Conservation (phyloP, 2,113 vertebrate species). For the Scopus umbretta region DNA sequence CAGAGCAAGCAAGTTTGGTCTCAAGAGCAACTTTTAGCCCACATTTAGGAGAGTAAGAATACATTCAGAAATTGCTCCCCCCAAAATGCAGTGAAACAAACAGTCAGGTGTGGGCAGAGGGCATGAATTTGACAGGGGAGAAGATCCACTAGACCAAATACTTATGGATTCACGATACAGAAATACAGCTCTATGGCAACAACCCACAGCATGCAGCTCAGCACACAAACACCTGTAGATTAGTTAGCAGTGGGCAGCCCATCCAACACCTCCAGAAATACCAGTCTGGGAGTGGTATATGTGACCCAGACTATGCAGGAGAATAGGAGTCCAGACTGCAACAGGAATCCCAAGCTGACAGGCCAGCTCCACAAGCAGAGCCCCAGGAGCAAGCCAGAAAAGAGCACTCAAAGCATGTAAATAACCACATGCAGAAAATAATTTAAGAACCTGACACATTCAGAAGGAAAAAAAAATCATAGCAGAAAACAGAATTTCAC, state of each 20-base stretch:
- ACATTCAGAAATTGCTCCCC: neutral
- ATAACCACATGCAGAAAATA: neutral
- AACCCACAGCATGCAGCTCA: neutral
- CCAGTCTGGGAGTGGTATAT: neutral
- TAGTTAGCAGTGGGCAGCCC: neutral
- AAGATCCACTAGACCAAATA: neutral
- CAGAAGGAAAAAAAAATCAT: neutral
- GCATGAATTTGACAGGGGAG: neutral
- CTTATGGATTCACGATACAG: neutral
- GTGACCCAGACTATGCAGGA: neutral
- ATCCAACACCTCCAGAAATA: neutral
- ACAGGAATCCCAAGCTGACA: neutral
- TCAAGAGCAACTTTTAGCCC: neutral
- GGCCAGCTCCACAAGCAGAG: neutral
- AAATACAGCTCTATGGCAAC: neutral
- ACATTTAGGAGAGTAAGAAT: neutral
- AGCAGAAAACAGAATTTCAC: neutral
- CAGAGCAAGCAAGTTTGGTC: neutral
- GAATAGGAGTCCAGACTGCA: neutral
- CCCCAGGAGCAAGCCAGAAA: neutral
- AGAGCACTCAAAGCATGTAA: neutral
- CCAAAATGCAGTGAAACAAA: neutral
- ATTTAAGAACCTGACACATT: neutral
- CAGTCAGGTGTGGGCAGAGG: neutral
- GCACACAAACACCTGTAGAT: neutral